These are phyloP conservation scores for Venustaconcha ellipsiformis DNA, from an alignment of 1,140 invertebrate species.

Conservation along the genomic window DNA sequence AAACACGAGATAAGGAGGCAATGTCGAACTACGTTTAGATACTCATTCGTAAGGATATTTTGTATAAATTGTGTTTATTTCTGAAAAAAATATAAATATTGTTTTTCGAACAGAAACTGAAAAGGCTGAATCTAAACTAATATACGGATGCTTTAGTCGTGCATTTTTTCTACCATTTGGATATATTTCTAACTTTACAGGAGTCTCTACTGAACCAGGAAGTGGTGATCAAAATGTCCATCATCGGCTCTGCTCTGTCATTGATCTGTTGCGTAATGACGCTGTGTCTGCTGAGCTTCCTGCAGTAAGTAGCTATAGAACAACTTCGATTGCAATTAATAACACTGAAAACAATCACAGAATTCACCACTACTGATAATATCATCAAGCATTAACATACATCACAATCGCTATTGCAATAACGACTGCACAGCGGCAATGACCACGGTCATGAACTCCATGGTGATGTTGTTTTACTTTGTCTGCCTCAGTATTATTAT, in stretches of 20 bases:
- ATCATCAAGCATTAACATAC: background rate
- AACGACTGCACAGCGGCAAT: background rate
- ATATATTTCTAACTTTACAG: no score
- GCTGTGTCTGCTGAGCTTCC: slow-evolving; percentile 15
- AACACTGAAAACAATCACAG: background rate
- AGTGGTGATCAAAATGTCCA: slow-evolving; percentile 4
- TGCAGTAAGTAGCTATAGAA: slow-evolving; percentile 18
- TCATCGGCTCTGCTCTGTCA: slow-evolving; percentile 16
- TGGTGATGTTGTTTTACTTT: background rate
- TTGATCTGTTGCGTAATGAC: slow-evolving; percentile 19
- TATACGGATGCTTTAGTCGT: no score
- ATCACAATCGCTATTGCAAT: background rate
- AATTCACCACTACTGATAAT: background rate
- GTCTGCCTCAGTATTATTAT: no score
- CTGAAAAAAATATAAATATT: no score
- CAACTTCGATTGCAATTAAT: background rate
- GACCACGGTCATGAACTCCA: background rate
- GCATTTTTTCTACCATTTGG: no score
- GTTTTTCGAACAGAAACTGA: no score
- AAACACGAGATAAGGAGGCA: no score
- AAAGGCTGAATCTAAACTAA: no score
- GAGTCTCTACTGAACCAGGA: no score
- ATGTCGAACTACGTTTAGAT: no score
- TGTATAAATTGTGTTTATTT: no score
- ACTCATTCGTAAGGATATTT: no score